A percentile compares a stretch with the other conserved stretches of the same genome.
These are phyloP conservation scores for Penaeus vannamei DNA, from an alignment of 1,140 invertebrate species.

Conservation along the genomic window DNA sequence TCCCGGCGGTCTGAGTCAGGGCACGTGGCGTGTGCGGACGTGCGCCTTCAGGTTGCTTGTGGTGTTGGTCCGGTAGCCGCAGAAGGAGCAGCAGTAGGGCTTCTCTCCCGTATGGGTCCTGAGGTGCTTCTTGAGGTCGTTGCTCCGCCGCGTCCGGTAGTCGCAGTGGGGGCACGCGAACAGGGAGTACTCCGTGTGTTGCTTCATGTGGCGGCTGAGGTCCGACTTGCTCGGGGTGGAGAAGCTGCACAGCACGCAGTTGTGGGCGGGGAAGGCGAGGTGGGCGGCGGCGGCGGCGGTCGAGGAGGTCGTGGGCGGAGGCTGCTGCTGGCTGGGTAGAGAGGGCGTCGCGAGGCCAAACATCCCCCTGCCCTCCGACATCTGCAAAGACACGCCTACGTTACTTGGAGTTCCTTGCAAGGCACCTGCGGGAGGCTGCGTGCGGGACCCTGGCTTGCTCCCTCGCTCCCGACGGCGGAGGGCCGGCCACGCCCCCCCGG, in stretches of 20 bases:
- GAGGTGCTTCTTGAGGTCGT: constrained; percentile 44
- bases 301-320: not conserved
- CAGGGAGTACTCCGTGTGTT: not conserved
- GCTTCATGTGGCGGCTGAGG: constrained; percentile 41
- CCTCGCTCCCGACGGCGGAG: no score
- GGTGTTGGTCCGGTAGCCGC: constrained; percentile 19
- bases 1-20: no score
- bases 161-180: constrained; percentile 34
- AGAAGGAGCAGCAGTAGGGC: constrained; percentile 39
- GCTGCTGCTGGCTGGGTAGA: not conserved
- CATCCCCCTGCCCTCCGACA: constrained; percentile 3
- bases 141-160: constrained; percentile 28
- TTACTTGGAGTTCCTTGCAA: constrained; percentile 17
- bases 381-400: constrained; percentile 46
- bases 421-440: not conserved
- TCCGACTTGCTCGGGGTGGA: not conserved
- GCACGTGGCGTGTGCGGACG: not conserved
- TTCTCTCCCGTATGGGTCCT: constrained; percentile 7
- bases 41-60: constrained; percentile 34
- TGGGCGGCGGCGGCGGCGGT: not conserved
- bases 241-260: constrained; percentile 12
- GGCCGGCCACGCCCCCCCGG: no score
- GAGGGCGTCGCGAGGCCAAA: not conserved
- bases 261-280: not conserved
- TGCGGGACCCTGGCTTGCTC: no score